Percentiles rank a stretch among this genome's conserved stretches.
phyloP scores from a whole-genome alignment of 1,140 invertebrate species.

The Drosophila pruinosa region DNA sequence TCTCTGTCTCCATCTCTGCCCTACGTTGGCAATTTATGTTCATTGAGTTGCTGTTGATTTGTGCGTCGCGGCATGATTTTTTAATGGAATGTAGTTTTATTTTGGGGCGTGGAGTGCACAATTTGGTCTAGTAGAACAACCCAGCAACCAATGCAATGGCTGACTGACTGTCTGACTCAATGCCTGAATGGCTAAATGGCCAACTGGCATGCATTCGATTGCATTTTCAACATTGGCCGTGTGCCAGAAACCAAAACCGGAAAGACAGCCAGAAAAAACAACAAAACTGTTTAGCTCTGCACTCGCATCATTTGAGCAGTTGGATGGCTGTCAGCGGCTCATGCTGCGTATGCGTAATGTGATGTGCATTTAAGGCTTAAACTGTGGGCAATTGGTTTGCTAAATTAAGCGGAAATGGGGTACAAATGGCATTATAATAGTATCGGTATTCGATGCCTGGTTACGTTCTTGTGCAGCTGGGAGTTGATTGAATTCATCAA shows the following conservation, averaged over 20 bases:
- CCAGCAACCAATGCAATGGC: conserved; percentile 4
- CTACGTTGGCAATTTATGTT: conserved; percentile 66
- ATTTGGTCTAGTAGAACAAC: conserved; percentile 13
- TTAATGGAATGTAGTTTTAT: conserved; percentile 77
- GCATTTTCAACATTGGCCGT: conserved; percentile 66
- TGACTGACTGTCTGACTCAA: conserved; percentile 18
- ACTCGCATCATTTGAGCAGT: conserved; percentile 18
- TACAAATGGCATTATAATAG: not conserved
- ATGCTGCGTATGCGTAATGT: conserved; percentile 46
- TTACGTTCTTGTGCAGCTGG: not conserved
- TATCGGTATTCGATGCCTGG: not conserved
- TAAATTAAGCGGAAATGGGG: not conserved
- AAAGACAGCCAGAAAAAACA: conserved; percentile 26
- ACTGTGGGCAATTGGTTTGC: conserved; percentile 33
- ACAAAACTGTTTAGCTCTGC: conserved; percentile 46
- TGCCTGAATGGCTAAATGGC: conserved; percentile 19
- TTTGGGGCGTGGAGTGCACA: conserved; percentile 17
- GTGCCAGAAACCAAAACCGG: conserved; percentile 50
- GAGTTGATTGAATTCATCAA: not conserved
- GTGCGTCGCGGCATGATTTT: conserved; percentile 72
- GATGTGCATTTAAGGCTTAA: conserved; percentile 31
- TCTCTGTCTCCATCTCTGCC: not conserved
- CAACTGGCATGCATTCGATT: conserved; percentile 61
- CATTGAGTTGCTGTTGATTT: conserved; percentile 79
- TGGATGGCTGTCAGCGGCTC: not conserved